Conservation (phyloP, 2,113 vertebrate species). For the Callipepla squamata region DNA sequence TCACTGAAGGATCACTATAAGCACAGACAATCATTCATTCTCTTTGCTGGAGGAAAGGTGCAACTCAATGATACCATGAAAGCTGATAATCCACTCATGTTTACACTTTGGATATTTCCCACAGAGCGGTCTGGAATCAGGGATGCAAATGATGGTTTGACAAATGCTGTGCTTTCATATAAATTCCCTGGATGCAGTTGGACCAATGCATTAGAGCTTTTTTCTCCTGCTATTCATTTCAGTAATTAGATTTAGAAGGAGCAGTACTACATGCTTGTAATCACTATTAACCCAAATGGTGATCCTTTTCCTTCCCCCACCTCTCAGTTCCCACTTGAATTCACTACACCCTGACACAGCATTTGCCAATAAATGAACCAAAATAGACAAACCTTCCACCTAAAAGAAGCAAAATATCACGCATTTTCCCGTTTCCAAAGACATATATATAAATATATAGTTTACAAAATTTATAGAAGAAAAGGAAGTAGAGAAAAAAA, state of each 20-base stretch:
- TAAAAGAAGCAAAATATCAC: background rate
- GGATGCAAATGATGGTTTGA: slow-evolving; percentile 33
- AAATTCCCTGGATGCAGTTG: slow-evolving; percentile 31
- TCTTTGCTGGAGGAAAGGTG: slow-evolving; percentile 52
- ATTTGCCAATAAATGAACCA: background rate
- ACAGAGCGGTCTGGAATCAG: slow-evolving; percentile 19
- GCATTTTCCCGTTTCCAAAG: background rate
- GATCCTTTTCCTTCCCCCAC: background rate
- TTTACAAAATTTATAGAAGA: background rate
- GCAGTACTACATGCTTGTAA: background rate
- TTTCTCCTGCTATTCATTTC: slow-evolving; percentile 44
- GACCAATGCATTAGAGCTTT: background rate
- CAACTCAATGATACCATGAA: slow-evolving; percentile 40
- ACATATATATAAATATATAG: background rate
- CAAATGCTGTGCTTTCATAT: slow-evolving; percentile 37
- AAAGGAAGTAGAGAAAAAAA: background rate
- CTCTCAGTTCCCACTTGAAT: background rate
- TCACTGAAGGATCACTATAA: slow-evolving; percentile 17
- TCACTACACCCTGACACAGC: slow-evolving; percentile 2
- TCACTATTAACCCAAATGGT: slow-evolving; percentile 32
- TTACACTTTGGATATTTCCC: slow-evolving; percentile 52
- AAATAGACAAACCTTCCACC: background rate
- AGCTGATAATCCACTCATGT: slow-evolving; percentile 62
- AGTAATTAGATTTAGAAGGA: slow-evolving; percentile 56
- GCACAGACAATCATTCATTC: slow-evolving; percentile 21